Evolutionary conservation across 1,140 invertebrate species (phyloP).

Genomic region (Penaeus indicus): DNA sequence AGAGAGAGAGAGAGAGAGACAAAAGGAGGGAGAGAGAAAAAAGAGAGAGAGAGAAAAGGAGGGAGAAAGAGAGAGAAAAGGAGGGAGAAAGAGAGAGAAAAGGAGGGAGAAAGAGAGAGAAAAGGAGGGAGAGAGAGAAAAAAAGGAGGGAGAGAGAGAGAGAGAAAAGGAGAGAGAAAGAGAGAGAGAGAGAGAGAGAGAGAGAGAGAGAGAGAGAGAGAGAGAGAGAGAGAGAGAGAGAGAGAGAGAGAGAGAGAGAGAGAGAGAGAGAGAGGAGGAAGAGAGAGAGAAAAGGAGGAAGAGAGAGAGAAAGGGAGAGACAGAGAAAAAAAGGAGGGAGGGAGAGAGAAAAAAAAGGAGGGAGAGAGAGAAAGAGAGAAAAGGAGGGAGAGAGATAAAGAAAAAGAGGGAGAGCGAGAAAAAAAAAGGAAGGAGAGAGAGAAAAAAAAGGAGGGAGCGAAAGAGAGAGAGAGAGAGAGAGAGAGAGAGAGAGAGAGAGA

Average conservation of each 20-base stretch:
- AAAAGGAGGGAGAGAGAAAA: neutral
- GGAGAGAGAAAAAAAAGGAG: neutral
- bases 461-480: no score
- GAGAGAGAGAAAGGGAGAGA: neutral
- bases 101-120: neutral
- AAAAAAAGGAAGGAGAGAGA: no score
- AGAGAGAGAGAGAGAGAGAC: neutral
- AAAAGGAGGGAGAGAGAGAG: neutral
- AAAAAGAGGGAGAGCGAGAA: no score
- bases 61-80: neutral
- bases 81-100: no score
- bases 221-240: neutral
- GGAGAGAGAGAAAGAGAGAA: neutral
- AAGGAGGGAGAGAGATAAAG: neutral
- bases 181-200: neutral
- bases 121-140: neutral
- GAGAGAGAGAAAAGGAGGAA: neutral
- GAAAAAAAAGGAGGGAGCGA: no score
- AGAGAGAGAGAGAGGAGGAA: neutral
- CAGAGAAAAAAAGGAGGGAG: neutral
- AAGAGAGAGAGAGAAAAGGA: neutral
- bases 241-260: no score
- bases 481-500: no score
- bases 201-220: slow-evolving; percentile 3
- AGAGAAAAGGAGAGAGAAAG: neutral